Conservation (phyloP, 2,888 invertebrate species). For the Minunthozetes semirufus region DNA sequence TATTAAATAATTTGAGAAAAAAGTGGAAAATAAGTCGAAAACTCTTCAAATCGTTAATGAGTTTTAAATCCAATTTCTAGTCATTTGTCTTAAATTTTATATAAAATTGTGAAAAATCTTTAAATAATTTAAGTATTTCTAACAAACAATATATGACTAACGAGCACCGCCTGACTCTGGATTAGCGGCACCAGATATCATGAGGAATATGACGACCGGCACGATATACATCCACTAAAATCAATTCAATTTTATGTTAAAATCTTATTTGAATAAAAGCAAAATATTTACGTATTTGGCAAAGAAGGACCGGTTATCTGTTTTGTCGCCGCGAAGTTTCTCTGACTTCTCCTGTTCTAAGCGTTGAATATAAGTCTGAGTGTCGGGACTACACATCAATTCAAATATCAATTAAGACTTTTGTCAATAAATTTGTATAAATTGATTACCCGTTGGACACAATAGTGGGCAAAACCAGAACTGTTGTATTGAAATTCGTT, state of each 20-base stretch:
- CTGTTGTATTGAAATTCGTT: conserved; percentile 62
- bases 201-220: conserved; percentile 80
- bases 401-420: background rate
- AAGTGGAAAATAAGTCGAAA: too few species aligned
- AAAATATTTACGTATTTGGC: conserved; percentile 84
- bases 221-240: conserved; percentile 98
- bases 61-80: too few species aligned
- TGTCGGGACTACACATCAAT: conserved; percentile 66
- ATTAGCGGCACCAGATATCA: conserved; percentile 77
- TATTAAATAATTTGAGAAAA: too few species aligned
- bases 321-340: conserved; percentile 61
- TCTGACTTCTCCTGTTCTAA: conserved; percentile 78
- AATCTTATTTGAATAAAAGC: background rate
- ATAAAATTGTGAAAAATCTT: conserved; percentile 7
- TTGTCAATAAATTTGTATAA: background rate
- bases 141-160: background rate
- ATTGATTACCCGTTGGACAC: conserved; percentile 63
- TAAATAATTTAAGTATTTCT: background rate
- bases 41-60: too few species aligned
- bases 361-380: conserved; percentile 88
- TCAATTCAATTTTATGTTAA: conserved; percentile 30
- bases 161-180: conserved; percentile 54
- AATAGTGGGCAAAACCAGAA: conserved; percentile 71
- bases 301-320: conserved; percentile 87
- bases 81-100: background rate